These are phyloP conservation scores for Manacus vitellinus DNA, from an alignment of 2,113 vertebrate species.

Conservation along the genomic window DNA sequence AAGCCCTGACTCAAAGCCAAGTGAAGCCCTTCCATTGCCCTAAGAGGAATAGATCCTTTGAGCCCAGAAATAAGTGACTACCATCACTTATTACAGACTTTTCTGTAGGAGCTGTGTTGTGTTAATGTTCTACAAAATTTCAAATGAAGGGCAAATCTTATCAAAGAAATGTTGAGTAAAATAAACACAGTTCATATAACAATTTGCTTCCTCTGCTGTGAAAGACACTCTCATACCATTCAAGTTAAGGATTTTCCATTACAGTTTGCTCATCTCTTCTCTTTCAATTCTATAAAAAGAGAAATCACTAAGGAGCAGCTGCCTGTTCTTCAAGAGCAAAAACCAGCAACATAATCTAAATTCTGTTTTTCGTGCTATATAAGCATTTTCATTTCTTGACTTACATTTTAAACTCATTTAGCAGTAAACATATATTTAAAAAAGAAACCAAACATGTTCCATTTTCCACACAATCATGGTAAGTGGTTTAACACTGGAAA, in stretches of 20 bases:
- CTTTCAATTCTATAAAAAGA: slow-evolving; percentile 61
- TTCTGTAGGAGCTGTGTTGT: neutral
- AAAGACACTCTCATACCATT: slow-evolving; percentile 29
- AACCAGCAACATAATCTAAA: slow-evolving; percentile 55
- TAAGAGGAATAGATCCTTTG: neutral
- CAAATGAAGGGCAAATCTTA: slow-evolving; percentile 14
- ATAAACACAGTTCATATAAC: neutral
- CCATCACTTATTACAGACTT: neutral
- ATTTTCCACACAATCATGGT: neutral
- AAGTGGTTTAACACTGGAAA: neutral
- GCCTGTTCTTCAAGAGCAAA: slow-evolving; percentile 60
- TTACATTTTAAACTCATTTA: slow-evolving; percentile 37
- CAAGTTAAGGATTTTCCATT: slow-evolving; percentile 33
- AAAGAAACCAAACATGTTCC: neutral
- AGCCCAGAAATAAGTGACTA: neutral
- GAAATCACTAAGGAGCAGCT: slow-evolving; percentile 61
- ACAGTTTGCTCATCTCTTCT: slow-evolving; percentile 46
- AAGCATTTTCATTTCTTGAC: slow-evolving; percentile 33
- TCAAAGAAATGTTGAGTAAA: neutral
- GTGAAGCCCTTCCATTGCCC: neutral
- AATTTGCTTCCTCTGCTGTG: slow-evolving; percentile 44
- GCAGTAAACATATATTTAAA: neutral
- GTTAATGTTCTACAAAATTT: neutral
- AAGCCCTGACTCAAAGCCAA: neutral
- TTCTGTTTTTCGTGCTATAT: neutral